These are phyloP conservation scores for Pherbina coryleti DNA, from an alignment of 2,888 invertebrate genomes.

Conservation along the genomic window DNA sequence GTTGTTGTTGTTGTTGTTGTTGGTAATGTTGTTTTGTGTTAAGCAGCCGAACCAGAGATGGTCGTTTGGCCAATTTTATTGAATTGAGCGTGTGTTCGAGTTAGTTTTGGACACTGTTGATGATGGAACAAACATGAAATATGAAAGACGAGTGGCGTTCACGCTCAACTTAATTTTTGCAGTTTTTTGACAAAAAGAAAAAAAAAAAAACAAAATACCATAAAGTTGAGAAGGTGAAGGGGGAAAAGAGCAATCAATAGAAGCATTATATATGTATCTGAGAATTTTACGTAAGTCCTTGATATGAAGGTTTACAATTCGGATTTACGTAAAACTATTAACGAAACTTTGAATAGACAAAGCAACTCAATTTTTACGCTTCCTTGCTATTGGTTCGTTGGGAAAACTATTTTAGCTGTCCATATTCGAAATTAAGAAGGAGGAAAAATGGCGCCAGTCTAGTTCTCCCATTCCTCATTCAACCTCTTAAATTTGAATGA, in stretches of 20 bases:
- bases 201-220: not conserved
- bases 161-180: constrained; percentile 23
- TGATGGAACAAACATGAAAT: constrained; percentile 23
- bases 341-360: no score
- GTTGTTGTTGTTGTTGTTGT: constrained; percentile 45
- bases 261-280: not conserved
- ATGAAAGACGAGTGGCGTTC: constrained; percentile 33
- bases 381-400: not conserved
- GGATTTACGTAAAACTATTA: no score
- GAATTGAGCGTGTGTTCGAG: constrained; percentile 14
- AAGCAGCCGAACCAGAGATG: constrained; percentile 59
- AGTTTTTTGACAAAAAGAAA: constrained; percentile 12
- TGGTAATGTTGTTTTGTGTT: constrained; percentile 59
- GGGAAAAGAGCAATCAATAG: not conserved
- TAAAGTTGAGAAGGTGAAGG: not conserved
- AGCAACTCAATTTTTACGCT: no score
- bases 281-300: no score
- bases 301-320: no score
- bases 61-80: constrained; percentile 25
- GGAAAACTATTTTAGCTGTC: not conserved
- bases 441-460: constrained; percentile 7
- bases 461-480: not conserved
- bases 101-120: constrained; percentile 23
- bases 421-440: not conserved
- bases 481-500: not conserved